Percentiles rank a stretch among this genome's conserved stretches.
Evolutionary conservation across 2,113 vertebrate genomes (phyloP).

Genomic region (Isurus oxyrinchus): DNA sequence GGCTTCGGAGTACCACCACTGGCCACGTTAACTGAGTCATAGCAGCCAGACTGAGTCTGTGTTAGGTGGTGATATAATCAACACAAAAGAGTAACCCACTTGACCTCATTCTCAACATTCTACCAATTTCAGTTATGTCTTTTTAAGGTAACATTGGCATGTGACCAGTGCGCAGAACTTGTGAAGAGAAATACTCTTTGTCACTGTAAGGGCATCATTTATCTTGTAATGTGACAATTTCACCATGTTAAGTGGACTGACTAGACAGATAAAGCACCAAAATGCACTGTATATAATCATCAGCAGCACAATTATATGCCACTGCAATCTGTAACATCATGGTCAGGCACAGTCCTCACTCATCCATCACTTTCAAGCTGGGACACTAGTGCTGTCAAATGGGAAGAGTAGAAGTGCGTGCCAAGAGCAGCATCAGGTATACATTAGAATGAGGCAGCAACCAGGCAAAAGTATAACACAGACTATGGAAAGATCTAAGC

Average conservation of each 20-base stretch:
- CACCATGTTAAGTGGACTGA: background rate
- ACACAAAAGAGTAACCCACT: background rate
- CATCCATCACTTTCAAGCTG: background rate
- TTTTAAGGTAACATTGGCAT: background rate
- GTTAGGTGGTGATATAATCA: background rate
- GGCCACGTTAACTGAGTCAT: background rate
- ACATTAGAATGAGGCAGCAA: background rate
- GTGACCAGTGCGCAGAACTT: background rate
- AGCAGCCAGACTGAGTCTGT: background rate
- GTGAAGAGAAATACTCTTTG: background rate
- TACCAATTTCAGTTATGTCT: background rate
- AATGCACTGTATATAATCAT: background rate
- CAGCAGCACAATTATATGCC: background rate
- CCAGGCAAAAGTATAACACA: background rate
- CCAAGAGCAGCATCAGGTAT: background rate
- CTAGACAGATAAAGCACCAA: background rate
- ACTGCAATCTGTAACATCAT: background rate
- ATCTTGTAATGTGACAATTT: background rate
- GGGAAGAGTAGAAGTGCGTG: background rate
- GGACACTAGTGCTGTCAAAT: background rate
- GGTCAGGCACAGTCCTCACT: background rate
- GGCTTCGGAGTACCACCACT: background rate
- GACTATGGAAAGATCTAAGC: background rate
- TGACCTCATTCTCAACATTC: background rate
- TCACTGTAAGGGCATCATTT: background rate